Percentiles rank a stretch among this genome's conserved stretches.
Evolutionary conservation across 2,797 vertebrate genomes (phyloP).

Genomic region (Kryptopterus vitreolus): DNA sequence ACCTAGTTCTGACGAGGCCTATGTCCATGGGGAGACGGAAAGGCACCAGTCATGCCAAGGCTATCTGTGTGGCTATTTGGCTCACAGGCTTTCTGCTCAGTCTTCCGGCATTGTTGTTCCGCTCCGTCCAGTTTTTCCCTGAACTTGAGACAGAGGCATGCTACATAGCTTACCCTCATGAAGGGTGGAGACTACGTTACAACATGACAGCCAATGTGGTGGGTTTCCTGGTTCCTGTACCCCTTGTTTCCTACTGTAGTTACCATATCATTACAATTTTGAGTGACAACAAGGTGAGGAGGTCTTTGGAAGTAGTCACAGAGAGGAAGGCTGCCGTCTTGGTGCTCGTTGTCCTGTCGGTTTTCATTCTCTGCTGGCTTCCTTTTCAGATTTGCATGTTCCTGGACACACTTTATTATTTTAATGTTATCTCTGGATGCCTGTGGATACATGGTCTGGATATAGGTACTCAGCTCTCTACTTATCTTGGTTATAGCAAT

Average conservation of each 20-base stretch:
- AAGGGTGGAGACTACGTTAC: slow-evolving; percentile 72
- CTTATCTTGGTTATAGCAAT: slow-evolving; percentile 80
- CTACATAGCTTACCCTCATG: slow-evolving; percentile 68
- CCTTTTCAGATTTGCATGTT: slow-evolving; percentile 82
- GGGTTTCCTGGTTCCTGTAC: slow-evolving; percentile 81
- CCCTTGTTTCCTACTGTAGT: slow-evolving; percentile 76
- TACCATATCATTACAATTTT: slow-evolving; percentile 73
- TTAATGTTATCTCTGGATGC: slow-evolving; percentile 64
- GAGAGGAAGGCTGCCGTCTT: slow-evolving; percentile 79
- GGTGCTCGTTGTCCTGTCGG: slow-evolving; percentile 76
- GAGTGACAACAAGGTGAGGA: slow-evolving; percentile 66
- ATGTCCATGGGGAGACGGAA: slow-evolving; percentile 76
- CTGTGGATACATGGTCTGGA: slow-evolving; percentile 60
- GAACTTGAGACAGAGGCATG: slow-evolving; percentile 71
- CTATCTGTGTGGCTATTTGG: slow-evolving; percentile 80
- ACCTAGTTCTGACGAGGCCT: slow-evolving; percentile 83
- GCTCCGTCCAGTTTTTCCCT: slow-evolving; percentile 63
- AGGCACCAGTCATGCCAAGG: slow-evolving; percentile 71
- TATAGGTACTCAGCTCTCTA: slow-evolving; percentile 72
- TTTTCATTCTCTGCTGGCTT: slow-evolving; percentile 83
- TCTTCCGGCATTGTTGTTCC: slow-evolving; percentile 76
- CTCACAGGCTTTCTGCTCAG: slow-evolving; percentile 73
- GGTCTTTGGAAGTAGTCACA: slow-evolving; percentile 65
- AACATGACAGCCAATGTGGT: slow-evolving; percentile 75
- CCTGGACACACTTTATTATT: slow-evolving; percentile 73